Conservation (phyloP, 2,888 invertebrate genomes). For the Eustalomyia histrio region DNA sequence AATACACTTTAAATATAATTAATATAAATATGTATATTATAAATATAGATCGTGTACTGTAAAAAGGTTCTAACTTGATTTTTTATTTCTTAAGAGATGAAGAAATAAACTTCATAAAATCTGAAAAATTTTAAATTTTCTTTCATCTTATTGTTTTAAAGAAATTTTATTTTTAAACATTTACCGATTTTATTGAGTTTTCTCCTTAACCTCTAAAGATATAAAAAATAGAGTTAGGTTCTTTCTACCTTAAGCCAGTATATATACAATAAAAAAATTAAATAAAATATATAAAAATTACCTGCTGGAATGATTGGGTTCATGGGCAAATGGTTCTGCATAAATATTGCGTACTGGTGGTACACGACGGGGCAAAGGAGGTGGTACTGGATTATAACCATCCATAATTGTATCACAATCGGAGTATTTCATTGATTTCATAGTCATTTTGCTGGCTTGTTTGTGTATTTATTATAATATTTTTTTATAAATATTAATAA, state of each 20-base stretch:
- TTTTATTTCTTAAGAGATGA: too few relatives aligned
- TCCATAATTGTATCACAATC: conserved; percentile 81
- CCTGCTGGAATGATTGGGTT: conserved; percentile 79
- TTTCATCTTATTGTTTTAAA: too few relatives aligned
- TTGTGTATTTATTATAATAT: conserved; percentile 2
- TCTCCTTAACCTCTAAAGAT: too few relatives aligned
- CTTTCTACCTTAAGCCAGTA: too few relatives aligned
- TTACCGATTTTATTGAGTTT: too few relatives aligned
- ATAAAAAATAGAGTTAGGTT: too few relatives aligned
- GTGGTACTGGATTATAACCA: conserved; percentile 80
- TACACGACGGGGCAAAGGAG: conserved; percentile 79
- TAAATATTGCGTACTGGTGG: conserved; percentile 80
- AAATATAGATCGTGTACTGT: too few relatives aligned
- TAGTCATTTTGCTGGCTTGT: conserved; percentile 76
- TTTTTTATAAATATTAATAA: conserved; percentile 22
- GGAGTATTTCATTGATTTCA: conserved; percentile 80
- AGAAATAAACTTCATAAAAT: too few relatives aligned
- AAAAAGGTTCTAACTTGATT: too few relatives aligned
- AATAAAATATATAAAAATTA: conserved; percentile 67
- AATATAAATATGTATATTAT: conserved; percentile 8
- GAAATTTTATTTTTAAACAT: too few relatives aligned
- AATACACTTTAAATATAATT: neutral
- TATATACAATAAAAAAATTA: neutral
- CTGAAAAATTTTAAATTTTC: too few relatives aligned
- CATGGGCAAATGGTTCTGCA: conserved; percentile 80